A percentile compares a stretch with the other conserved stretches of the same genome.
Conservation (phyloP, 1,140 invertebrate genomes). For the Berghia stephanieae region DNA sequence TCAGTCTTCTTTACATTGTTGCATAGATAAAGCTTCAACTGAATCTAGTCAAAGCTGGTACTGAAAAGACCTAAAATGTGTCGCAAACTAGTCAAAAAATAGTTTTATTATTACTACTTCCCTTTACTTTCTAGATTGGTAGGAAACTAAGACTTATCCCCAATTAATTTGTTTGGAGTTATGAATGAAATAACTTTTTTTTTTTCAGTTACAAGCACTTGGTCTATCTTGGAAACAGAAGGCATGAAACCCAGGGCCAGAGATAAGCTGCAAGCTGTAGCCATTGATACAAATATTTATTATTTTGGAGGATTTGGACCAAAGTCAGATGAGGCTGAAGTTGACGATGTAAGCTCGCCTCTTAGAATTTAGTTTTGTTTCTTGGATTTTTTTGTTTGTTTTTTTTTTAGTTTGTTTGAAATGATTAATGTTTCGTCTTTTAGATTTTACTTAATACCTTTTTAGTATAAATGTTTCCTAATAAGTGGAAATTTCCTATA, state of each 20-base stretch:
- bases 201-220: slow-evolving; percentile 50
- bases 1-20: no score
- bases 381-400: background rate
- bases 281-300: slow-evolving; percentile 57
- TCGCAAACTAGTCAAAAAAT: no score
- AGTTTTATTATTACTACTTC: no score
- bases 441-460: no score
- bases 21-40: no score
- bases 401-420: background rate
- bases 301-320: slow-evolving; percentile 67
- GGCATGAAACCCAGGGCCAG: slow-evolving; percentile 53
- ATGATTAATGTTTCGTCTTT: background rate
- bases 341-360: slow-evolving; percentile 36
- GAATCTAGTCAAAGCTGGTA: no score
- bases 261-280: slow-evolving; percentile 60
- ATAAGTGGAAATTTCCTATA: no score
- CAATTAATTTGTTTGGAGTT: background rate
- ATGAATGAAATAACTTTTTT: background rate
- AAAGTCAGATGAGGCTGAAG: slow-evolving; percentile 44
- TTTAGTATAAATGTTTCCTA: no score
- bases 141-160: no score
- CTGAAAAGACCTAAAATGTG: no score
- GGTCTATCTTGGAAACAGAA: slow-evolving; percentile 46
- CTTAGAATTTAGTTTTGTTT: no score
- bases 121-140: no score